Evolutionary conservation across 2,888 invertebrate genomes (phyloP).

Genomic region (Gryllus longicercus): DNA sequence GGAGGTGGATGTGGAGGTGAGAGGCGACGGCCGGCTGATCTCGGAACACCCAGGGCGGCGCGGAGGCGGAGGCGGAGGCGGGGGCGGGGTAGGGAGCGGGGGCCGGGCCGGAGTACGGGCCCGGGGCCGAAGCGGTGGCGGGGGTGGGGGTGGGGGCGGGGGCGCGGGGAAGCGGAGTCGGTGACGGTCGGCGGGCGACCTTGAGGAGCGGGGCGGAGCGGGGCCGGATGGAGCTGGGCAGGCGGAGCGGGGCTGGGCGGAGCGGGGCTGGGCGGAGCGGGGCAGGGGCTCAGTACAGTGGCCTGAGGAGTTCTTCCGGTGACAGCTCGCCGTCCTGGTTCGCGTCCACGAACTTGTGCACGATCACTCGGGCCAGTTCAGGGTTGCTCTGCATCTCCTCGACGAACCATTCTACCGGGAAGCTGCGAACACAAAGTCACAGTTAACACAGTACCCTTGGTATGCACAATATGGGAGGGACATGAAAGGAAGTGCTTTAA

Average conservation of each 20-base stretch:
- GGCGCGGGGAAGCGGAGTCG: background rate
- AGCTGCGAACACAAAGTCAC: slow-evolving; percentile 26
- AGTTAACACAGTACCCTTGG: background rate
- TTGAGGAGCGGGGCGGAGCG: background rate
- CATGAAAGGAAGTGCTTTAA: no score
- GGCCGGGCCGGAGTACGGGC: background rate
- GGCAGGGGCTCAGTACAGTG: slow-evolving; percentile 26
- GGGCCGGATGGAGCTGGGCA: background rate
- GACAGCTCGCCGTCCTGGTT: slow-evolving; percentile 57
- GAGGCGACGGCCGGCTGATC: no score
- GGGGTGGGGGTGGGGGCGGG: background rate
- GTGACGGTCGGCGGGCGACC: background rate
- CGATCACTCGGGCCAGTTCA: slow-evolving; percentile 56
- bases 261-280: no score
- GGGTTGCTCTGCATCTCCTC: slow-evolving; percentile 58
- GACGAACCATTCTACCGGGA: slow-evolving; percentile 53
- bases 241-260: background rate
- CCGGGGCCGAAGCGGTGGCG: background rate
- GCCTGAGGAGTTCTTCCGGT: slow-evolving; percentile 53
- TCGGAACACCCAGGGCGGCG: no score
- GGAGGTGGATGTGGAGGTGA: no score
- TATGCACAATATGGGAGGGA: no score
- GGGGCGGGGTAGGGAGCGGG: no score
- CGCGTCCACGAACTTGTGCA: slow-evolving; percentile 56
- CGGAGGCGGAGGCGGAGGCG: no score